Evolutionary conservation across 2,113 vertebrate genomes (phyloP), one percentile per base, ranked within the genome.

Genomic region (Xenopus borealis): DNA sequence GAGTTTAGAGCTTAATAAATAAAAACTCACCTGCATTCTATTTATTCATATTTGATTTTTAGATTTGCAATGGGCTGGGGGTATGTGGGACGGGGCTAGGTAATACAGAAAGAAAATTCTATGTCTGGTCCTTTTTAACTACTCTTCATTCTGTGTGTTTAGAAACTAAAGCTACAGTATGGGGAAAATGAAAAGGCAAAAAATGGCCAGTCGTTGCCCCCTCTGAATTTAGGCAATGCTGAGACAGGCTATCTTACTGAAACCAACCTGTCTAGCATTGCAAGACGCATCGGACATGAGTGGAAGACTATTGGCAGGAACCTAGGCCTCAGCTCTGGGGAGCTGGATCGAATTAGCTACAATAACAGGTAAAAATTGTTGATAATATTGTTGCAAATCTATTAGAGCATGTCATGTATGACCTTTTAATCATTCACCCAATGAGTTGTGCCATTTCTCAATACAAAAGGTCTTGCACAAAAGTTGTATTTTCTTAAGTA

Each of bases 191-290:
- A 13, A 0, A 0, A 40, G 13, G 44, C 11, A 0, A 55, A 72
- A 13, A 45, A 78, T 0, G 50, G 78, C 45, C 82, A 80, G 50
- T 86, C 83, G 59, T 79, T 91, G 61, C 84, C 91, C n/a, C 93
- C 94, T 17, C 81, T 98, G 82, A 95, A 95, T 83, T 88, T 99
- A 84, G 97, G 95, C 0, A 93, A 96, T 1, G 94, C 93, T 0
- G 96, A 99, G 87, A 97, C 90, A 0, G 97, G 97, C 27, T 98
- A 95, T 81, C 86, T 99, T 85, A 99, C 97, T 0, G 94, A 97
- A 84, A 86, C 90, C 81, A 99, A 98, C 87, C 88, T 99, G 78
- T 88, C 96, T 79, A 87, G 86, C 46, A 93, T 99, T 53, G 96
- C 96, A 7, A 84, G 94, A 20, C 94, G 92, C 0, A 85, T 99